Evolutionary conservation across 2,113 vertebrate species (phyloP).

Genomic region (Cynoglossus semilaevis): DNA sequence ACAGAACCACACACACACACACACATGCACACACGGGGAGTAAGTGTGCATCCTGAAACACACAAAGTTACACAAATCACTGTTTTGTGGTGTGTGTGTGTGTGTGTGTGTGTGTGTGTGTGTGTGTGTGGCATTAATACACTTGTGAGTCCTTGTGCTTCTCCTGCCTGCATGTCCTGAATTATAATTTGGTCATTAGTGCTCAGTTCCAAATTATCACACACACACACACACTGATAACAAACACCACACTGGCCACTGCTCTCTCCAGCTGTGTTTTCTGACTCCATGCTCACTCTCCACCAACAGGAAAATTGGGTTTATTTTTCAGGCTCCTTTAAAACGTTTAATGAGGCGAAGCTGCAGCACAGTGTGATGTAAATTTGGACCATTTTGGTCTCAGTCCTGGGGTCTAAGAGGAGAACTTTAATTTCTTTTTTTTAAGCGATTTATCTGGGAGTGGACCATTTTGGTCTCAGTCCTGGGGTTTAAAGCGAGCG

Average conservation of each 20-base stretch:
- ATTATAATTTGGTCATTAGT: slow-evolving; percentile 71
- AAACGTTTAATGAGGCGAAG: slow-evolving; percentile 24
- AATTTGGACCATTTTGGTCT: background rate
- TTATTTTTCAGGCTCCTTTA: slow-evolving; percentile 18
- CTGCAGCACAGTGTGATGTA: background rate
- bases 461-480: background rate
- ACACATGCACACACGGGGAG: slow-evolving; percentile 3
- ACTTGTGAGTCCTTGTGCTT: slow-evolving; percentile 29
- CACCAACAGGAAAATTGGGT: slow-evolving; percentile 8
- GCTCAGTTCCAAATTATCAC: slow-evolving; percentile 46
- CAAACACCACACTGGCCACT: slow-evolving; percentile 15
- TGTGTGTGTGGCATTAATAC: slow-evolving; percentile 3
- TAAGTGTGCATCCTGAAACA: background rate
- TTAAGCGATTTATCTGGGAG: no score
- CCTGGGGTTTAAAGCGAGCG: background rate
- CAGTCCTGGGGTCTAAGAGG: background rate
- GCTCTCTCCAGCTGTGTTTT: slow-evolving; percentile 46
- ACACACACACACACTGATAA: slow-evolving; percentile 8
- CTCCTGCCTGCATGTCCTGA: slow-evolving; percentile 61
- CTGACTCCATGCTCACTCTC: slow-evolving; percentile 8
- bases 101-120: slow-evolving; percentile 11
- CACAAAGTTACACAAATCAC: slow-evolving; percentile 1
- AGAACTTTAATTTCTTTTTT: background rate
- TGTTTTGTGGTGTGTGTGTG: slow-evolving; percentile 4
- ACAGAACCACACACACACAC: slow-evolving; percentile 15